Base-by-base conservation (phyloP, 2,888 invertebrate species). In the Pycnomerus fuliginosus region DNA sequence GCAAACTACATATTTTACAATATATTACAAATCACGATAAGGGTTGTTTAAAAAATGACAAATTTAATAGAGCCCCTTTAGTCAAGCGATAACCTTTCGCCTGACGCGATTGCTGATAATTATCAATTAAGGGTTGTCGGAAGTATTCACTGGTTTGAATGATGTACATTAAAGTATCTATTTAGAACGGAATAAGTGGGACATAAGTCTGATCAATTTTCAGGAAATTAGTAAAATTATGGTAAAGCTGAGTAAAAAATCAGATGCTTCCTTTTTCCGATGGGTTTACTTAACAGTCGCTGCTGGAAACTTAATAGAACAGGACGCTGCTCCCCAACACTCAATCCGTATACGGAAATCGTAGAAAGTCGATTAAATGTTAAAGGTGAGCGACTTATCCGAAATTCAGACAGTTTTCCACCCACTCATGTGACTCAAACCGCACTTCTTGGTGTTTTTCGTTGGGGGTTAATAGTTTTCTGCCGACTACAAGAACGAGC, bases 341-440 rank as follows among this genome's bases (percentile, higher is more conserved):
- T 50, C 48, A 46, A 48, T 52, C 47, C 47, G 43, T 52, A 39
- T 49, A 50, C 55, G 58, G 58, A 56, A 58, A 56, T 58, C 57
- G 54, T 50, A 46, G 52, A 52, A 58, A 55, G 58, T 60, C 58
- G 57, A 60, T 60, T 58, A 56, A 57, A 56, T 51, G 56, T 57
- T 57, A 55, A 57, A 58, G 60, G 58, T 58, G 56, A 58, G 48
- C 53, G 47, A 50, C 53, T 53, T 53, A 48, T 53, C 48, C 37
- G 32, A 48, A 38, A 16, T 16, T 34, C 37, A 32, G 35, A 38
- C 27, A 30, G 16, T 16, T 44, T 29, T 16, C 12, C 34, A 34
- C 30, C 16, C 22, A 30, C 29, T 16, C 31, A 39, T 36, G 15
- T 35, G 16, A 28, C 24, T 31, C 31, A 29, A 40, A 44, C 16